A percentile compares a stretch with the other conserved stretches of the same genome.
Conservation (phyloP, 2,888 invertebrate genomes). For the Podotricha telesiphe region DNA sequence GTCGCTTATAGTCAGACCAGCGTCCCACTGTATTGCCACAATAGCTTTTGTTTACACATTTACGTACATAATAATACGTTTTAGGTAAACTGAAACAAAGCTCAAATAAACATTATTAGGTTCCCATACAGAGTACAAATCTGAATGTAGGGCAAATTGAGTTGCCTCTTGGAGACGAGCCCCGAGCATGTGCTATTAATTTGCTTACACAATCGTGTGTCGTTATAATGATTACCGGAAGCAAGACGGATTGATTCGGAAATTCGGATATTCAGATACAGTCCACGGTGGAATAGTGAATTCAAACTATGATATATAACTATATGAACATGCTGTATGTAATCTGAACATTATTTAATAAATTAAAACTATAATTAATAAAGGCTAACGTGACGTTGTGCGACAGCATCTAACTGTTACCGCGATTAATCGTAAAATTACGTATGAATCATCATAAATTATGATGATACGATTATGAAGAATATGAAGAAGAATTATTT, state of each 20-base stretch:
- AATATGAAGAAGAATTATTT: no score
- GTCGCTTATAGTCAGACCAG: no score
- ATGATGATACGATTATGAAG: no score
- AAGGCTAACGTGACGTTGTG: no score
- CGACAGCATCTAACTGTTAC: no score
- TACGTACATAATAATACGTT: neutral
- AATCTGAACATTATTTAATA: neutral
- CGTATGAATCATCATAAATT: no score
- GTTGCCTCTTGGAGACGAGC: slow-evolving; percentile 29
- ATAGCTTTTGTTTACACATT: no score
- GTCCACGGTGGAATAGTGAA: neutral
- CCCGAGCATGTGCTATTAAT: slow-evolving; percentile 17
- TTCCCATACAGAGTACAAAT: neutral
- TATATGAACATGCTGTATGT: neutral
- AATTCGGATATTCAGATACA: slow-evolving; percentile 4
- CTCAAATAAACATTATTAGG: slow-evolving; percentile 8
- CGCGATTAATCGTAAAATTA: no score
- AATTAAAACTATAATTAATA: no score
- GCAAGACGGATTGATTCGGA: slow-evolving; percentile 22
- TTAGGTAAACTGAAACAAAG: neutral
- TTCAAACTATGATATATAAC: neutral
- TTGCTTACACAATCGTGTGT: slow-evolving; percentile 20
- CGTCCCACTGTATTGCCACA: no score
- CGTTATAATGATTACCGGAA: slow-evolving; percentile 27
- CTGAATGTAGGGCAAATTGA: slow-evolving; percentile 24